These are phyloP conservation scores for Cercocebus atys DNA, from an alignment of 2,113 vertebrate species.

Conservation along the genomic window DNA sequence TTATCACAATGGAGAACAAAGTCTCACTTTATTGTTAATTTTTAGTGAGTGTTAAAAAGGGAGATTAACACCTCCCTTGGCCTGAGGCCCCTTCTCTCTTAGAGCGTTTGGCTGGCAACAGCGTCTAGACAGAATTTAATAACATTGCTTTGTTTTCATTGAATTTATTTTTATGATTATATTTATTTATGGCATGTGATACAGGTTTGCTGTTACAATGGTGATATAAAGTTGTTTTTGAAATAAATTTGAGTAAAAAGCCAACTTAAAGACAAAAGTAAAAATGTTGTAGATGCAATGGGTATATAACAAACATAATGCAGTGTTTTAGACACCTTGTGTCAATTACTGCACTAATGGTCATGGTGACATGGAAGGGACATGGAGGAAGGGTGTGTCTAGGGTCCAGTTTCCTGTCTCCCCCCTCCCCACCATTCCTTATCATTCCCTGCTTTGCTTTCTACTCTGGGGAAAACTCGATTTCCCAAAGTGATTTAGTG, in stretches of 20 bases:
- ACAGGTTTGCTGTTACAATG: neutral
- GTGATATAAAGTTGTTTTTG: neutral
- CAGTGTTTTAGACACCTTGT: neutral
- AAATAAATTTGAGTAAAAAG: slow-evolving; percentile 17
- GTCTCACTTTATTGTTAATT: neutral
- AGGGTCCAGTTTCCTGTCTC: accelerated
- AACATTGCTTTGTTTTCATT: slow-evolving; percentile 30
- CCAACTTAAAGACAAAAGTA: neutral
- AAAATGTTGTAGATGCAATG: neutral
- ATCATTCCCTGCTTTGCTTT: neutral
- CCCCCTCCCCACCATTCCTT: accelerated
- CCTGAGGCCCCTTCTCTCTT: neutral
- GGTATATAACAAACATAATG: neutral
- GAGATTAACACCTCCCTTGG: neutral
- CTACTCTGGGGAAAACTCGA: accelerated
- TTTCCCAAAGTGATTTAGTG: neutral
- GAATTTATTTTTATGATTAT: slow-evolving; percentile 48
- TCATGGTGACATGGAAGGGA: neutral
- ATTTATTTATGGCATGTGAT: slow-evolving; percentile 36
- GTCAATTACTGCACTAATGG: neutral
- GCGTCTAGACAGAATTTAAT: neutral
- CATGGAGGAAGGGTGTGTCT: accelerated
- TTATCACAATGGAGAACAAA: neutral
- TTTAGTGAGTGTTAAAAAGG: slow-evolving; percentile 14
- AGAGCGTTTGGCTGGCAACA: neutral